Conservation (phyloP, 2,113 vertebrate species). For the Trogon melanurus region DNA sequence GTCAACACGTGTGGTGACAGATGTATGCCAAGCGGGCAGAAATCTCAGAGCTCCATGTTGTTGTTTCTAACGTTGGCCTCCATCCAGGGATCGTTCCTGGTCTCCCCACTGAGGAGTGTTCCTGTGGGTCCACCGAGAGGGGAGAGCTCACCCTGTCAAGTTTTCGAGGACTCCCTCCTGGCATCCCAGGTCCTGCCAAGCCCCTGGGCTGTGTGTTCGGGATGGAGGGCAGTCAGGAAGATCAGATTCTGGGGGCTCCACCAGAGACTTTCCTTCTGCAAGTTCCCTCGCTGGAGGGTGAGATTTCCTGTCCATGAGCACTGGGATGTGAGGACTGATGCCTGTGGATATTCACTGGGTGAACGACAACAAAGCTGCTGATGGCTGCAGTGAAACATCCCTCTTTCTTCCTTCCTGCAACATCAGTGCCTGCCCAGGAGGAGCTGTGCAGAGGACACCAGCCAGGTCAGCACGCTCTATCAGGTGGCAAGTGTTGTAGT, state of each 20-base stretch:
- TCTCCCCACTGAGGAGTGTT: neutral
- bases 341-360: accelerated
- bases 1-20: slow-evolving; percentile 43
- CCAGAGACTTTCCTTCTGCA: neutral
- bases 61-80: neutral
- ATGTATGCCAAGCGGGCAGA: slow-evolving; percentile 24
- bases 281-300: neutral
- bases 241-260: neutral
- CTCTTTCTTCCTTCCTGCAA: neutral
- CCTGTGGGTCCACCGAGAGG: neutral
- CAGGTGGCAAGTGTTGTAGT: accelerated
- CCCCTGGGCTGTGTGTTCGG: accelerated
- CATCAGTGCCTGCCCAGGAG: neutral
- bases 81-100: neutral
- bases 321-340: accelerated
- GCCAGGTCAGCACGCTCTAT: accelerated
- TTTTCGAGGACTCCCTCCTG: neutral
- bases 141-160: neutral
- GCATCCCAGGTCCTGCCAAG: neutral
- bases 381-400: neutral
- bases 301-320: accelerated
- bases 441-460: neutral
- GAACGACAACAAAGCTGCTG: neutral
- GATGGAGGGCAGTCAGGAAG: neutral
- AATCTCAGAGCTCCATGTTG: neutral